Conservation (phyloP, 2,888 invertebrate species). For the Omphaloscelis lunosa region DNA sequence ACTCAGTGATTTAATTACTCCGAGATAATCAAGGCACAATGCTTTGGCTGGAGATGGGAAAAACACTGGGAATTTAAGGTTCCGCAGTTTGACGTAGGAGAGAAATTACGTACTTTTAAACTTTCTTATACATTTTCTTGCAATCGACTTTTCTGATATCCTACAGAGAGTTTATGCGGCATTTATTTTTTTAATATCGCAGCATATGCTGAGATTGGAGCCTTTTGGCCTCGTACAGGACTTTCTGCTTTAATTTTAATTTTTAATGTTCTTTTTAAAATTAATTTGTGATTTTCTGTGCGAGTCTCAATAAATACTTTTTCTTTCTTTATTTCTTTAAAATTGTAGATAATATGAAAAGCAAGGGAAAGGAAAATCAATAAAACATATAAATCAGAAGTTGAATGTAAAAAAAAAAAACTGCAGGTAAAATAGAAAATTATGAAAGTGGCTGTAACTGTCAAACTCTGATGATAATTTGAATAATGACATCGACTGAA, state of each 20-base stretch:
- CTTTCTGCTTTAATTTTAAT: no score
- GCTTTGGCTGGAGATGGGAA: slow-evolving; percentile 43
- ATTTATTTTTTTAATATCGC: no score
- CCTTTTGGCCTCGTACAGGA: no score
- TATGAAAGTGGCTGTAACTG: not conserved
- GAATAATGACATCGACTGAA: not conserved
- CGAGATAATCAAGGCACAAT: slow-evolving; percentile 65
- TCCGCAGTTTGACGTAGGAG: slow-evolving; percentile 13
- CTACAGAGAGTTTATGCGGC: no score
- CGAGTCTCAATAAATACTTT: no score
- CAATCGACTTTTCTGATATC: not conserved
- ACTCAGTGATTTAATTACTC: slow-evolving; percentile 67
- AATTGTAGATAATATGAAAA: not conserved
- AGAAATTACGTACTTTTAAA: slow-evolving; percentile 10
- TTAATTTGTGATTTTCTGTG: no score
- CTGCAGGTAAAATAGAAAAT: not conserved
- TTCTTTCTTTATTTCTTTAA: no score
- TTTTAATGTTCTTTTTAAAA: no score
- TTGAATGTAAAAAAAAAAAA: not conserved
- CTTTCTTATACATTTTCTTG: not conserved
- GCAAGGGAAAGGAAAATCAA: not conserved
- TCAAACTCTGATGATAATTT: not conserved
- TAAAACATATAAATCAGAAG: not conserved
- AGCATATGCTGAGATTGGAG: no score
- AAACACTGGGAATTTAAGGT: slow-evolving; percentile 36